Evolutionary conservation across 2,113 vertebrate species (phyloP).

Genomic region (Phalacrocorax pelagicus): DNA sequence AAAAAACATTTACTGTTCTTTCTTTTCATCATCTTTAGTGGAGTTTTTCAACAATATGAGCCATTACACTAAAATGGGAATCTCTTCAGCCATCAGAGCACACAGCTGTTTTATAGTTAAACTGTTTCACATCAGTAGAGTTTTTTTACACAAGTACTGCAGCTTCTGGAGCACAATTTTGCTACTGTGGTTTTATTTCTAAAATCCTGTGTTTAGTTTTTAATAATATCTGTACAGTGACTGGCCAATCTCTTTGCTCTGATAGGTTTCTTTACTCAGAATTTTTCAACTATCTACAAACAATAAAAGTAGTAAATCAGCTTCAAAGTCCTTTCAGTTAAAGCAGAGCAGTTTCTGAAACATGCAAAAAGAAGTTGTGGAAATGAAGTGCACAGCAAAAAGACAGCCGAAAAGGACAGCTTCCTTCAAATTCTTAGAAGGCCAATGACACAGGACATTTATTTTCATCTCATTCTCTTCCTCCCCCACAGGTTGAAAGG

Average conservation of each 20-base stretch:
- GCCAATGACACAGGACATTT: background rate
- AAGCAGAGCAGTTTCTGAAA: background rate
- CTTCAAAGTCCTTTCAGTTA: background rate
- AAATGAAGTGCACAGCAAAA: background rate
- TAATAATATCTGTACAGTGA: background rate
- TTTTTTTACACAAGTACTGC: background rate
- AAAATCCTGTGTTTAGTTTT: background rate
- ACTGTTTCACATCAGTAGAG: background rate
- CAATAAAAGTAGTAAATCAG: background rate
- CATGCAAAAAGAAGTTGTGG: background rate
- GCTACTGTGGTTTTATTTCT: background rate
- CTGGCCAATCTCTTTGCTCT: background rate
- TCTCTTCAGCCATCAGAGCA: constrained; percentile 43
- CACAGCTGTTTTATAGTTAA: constrained; percentile 18
- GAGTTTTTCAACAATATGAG: constrained; percentile 46
- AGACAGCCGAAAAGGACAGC: background rate
- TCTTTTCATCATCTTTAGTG: constrained; percentile 20
- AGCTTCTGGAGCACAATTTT: background rate
- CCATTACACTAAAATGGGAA: constrained; percentile 47
- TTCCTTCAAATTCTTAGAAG: background rate
- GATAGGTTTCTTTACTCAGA: background rate
- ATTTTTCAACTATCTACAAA: background rate
- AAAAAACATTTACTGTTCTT: constrained; percentile 31
- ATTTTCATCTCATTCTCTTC: background rate
- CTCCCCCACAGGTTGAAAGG: background rate